Evolutionary conservation across 2,113 vertebrate species (phyloP).

Genomic region (Sigmodon hispidus): DNA sequence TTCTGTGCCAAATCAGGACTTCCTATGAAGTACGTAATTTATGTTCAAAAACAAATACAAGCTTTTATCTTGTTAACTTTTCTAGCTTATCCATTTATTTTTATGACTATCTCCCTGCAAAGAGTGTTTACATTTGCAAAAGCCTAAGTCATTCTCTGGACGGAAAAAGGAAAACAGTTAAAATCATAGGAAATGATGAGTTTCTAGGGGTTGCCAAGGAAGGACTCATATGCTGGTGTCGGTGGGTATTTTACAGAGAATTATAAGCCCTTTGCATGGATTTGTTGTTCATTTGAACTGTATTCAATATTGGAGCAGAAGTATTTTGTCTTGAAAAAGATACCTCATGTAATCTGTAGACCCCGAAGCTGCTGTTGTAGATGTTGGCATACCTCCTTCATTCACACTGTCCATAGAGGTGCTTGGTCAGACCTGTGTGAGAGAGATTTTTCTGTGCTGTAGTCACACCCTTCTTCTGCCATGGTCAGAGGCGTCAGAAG

Average conservation of each 20-base stretch:
- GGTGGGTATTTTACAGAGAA: not conserved
- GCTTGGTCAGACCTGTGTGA: rapidly evolving
- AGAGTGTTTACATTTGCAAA: not conserved
- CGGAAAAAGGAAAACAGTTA: not conserved
- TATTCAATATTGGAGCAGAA: not conserved
- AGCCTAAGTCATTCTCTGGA: not conserved
- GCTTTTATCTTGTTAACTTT: not conserved
- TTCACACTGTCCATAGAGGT: rapidly evolving
- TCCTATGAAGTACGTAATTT: not conserved
- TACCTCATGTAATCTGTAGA: not conserved
- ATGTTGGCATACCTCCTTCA: rapidly evolving
- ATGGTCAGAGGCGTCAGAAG: rapidly evolving
- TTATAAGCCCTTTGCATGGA: not conserved
- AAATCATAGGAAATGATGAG: rapidly evolving
- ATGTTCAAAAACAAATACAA: not conserved
- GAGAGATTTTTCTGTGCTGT: rapidly evolving
- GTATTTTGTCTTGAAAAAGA: no score
- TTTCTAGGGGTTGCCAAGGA: no score
- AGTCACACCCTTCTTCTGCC: not conserved
- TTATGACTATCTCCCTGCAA: not conserved
- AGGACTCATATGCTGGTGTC: rapidly evolving
- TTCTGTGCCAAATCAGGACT: not conserved
- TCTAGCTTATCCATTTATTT: not conserved
- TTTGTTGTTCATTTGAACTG: not conserved
- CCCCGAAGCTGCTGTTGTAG: rapidly evolving